Percentiles rank a stretch among this genome's conserved stretches.
phyloP scores from a whole-genome alignment of 2,888 invertebrate species.

The Acronicta aceris region DNA sequence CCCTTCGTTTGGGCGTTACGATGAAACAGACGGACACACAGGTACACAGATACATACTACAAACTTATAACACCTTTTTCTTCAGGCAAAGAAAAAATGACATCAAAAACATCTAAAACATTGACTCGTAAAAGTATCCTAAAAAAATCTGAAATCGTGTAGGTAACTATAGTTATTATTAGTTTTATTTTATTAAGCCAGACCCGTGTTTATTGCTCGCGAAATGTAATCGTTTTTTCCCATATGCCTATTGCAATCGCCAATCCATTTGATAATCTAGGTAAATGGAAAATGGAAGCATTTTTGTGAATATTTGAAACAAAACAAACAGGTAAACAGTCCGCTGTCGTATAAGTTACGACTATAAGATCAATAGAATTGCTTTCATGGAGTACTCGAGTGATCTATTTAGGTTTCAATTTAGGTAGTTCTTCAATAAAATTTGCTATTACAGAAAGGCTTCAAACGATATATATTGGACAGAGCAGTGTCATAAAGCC shows the following conservation, averaged over 20 bases:
- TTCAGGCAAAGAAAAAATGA: too few relatives aligned
- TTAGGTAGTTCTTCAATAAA: constrained; percentile 53
- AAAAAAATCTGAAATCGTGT: too few relatives aligned
- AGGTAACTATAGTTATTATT: too few relatives aligned
- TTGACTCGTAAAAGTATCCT: too few relatives aligned
- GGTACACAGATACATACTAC: too few relatives aligned
- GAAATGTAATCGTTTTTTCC: too few relatives aligned
- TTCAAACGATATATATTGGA: constrained; percentile 33
- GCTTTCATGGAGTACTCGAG: constrained; percentile 29
- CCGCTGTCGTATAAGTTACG: constrained; percentile 40
- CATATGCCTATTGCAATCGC: not conserved
- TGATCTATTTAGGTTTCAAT: constrained; percentile 45
- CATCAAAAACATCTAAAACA: too few relatives aligned
- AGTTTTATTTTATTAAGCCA: too few relatives aligned
- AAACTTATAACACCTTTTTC: too few relatives aligned
- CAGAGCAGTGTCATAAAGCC: constrained; percentile 10
- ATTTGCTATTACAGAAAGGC: constrained; percentile 39
- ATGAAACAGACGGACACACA: too few relatives aligned
- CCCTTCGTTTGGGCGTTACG: too few relatives aligned
- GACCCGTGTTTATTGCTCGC: too few relatives aligned
- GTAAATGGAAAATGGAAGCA: not conserved
- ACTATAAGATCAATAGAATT: constrained; percentile 44
- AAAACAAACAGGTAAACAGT: constrained; percentile 25
- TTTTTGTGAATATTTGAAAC: constrained; percentile 6
- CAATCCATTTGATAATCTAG: not conserved